A percentile compares a stretch with the other conserved stretches of the same genome.
Evolutionary conservation across 2,888 invertebrate species (phyloP).

Genomic region (Cremastinae sp.): DNA sequence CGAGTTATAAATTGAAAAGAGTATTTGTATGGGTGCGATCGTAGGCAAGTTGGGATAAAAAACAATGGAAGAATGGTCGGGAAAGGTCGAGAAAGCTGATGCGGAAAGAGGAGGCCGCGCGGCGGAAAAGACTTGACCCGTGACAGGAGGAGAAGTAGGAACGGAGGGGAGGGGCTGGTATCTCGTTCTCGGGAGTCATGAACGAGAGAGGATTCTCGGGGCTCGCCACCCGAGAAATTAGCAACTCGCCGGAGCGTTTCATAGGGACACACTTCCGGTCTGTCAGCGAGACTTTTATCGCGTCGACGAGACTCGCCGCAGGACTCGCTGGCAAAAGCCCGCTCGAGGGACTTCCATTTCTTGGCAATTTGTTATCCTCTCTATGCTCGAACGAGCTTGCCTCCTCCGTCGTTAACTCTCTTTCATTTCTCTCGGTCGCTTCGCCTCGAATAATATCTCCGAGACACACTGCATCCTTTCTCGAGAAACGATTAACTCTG

Average conservation of each 20-base stretch:
- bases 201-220: constrained; percentile 17
- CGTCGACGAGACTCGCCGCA: not conserved
- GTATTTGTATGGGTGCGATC: too few species aligned
- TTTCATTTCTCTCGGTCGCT: constrained; percentile 7
- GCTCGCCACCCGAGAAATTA: constrained; percentile 55
- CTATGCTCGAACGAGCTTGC: constrained; percentile 18
- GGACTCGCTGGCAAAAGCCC: too few species aligned
- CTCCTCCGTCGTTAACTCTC: constrained; percentile 44
- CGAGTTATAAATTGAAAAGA: too few species aligned
- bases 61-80: too few species aligned
- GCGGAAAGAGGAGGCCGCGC: constrained; percentile 8
- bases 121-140: constrained; percentile 33
- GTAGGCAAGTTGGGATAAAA: too few species aligned
- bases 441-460: constrained; percentile 4
- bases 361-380: constrained; percentile 1
- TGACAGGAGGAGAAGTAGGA: constrained; percentile 22
- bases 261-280: constrained; percentile 54
- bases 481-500: constrained; percentile 14
- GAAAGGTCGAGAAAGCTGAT: too few species aligned
- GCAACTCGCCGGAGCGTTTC: constrained; percentile 57
- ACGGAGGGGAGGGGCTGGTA: constrained; percentile 2
- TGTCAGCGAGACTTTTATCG: constrained; percentile 33
- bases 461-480: not conserved
- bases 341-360: too few species aligned
- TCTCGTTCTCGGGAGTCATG: too few species aligned